A percentile compares a stretch with the other conserved stretches of the same genome.
These are phyloP conservation scores for Dendroctonus ponderosae DNA, from an alignment of 1,140 invertebrate genomes.

Conservation along the genomic window DNA sequence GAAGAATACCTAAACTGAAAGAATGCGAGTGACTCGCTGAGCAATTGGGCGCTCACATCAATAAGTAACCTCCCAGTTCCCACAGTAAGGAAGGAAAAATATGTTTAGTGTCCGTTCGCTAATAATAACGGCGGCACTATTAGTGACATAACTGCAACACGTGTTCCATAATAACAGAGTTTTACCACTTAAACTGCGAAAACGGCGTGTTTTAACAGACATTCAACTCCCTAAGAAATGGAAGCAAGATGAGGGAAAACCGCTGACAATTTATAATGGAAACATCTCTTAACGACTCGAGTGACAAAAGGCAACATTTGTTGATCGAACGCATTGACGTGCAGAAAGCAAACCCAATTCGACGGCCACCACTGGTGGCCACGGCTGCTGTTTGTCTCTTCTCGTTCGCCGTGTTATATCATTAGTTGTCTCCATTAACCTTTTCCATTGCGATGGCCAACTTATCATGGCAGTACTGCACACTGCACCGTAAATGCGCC, in stretches of 20 bases:
- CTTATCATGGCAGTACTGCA: constrained; percentile 11
- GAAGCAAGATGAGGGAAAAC: background rate
- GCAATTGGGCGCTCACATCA: no score
- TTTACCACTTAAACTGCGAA: background rate
- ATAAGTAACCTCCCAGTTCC: background rate
- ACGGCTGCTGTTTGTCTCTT: constrained; percentile 30
- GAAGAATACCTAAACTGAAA: no score
- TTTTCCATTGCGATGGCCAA: constrained; percentile 19
- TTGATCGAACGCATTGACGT: background rate
- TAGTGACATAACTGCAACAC: background rate
- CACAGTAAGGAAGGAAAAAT: background rate
- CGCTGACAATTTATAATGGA: background rate
- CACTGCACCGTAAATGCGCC: constrained; percentile 1
- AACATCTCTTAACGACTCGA: background rate
- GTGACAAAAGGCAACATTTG: background rate
- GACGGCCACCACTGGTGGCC: background rate
- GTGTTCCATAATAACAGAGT: background rate
- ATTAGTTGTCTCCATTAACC: constrained; percentile 20
- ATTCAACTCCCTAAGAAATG: background rate
- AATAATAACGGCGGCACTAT: background rate
- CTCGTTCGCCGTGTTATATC: constrained; percentile 18
- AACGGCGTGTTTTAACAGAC: constrained; percentile 1
- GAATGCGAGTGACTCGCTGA: no score
- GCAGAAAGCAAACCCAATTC: background rate
- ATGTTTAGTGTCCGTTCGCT: background rate